Evolutionary conservation across 1,140 invertebrate genomes (phyloP), one percentile per base, ranked within the genome.

Genomic region (Grapholita molesta): DNA sequence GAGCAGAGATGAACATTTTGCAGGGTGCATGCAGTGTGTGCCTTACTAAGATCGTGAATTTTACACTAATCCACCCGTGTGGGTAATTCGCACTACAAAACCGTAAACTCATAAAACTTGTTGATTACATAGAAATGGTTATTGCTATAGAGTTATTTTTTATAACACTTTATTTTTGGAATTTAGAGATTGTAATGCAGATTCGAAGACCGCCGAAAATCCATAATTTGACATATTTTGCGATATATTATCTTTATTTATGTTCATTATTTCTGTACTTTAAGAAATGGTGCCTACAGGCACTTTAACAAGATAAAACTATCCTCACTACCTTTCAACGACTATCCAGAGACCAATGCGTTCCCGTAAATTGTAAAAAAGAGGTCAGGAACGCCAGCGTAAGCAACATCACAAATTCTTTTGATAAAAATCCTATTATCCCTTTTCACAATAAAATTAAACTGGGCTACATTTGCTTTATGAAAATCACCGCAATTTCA

Each of bases 1-100:
- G 71, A 53, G 77, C 55, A 75, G 74, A 78, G 69, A 75, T 79
- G 77, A 61, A 61, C 79, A 86, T 84, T 83, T 79, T 74, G 77
- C 48, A 35, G 71, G 78, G 71, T 64, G 24, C 25, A 61, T 64
- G 24, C 25, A 61, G 55, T 61, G n/a, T 61, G n/a, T 11, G 53
- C 53, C 24, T 55, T 55, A n/a, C 53, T 28, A n/a, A 25, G 53
- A 28, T 23, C 53, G 53, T 55, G n/a, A n/a, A 55, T 55, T 28
- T 55, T 55, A 24, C 18, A 53, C 53, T 24, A 55, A 55, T 25
- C 23, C 24, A 55, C 53, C 53, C 24, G 42, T 18, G 15, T 48
- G n/a, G 7, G 42, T 48, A 48, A 15, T 48, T 21, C 8, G n/a
- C 42, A 48, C 42, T 18, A n/a, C 18, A 48, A 21, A 21, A 7